Percentiles rank a stretch among this genome's conserved stretches.
phyloP scores from a whole-genome alignment of 1,140 invertebrate genomes.

The Reticulitermes speratus region DNA sequence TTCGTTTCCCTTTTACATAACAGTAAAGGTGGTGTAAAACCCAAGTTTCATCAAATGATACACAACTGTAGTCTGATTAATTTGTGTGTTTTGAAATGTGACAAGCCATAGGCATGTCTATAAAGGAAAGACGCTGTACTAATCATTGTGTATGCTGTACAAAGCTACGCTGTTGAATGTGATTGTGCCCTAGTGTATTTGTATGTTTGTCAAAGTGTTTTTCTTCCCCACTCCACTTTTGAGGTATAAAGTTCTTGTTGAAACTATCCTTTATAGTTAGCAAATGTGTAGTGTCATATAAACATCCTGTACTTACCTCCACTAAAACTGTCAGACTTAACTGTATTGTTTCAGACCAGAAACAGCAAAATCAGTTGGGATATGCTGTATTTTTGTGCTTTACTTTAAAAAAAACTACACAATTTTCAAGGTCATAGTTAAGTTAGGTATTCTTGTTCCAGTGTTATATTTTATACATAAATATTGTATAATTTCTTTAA shows the following conservation, averaged over 20 bases:
- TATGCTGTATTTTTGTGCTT: not conserved
- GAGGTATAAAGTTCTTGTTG: not conserved
- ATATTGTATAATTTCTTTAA: conserved; percentile 4
- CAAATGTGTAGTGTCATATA: not conserved
- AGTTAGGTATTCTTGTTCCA: not conserved
- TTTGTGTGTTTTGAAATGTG: too few relatives aligned
- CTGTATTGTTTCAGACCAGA: not conserved
- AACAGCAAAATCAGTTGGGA: not conserved
- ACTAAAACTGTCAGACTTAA: not conserved
- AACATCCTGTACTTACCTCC: not conserved
- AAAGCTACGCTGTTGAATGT: too few relatives aligned
- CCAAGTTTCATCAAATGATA: too few relatives aligned
- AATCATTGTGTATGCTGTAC: not conserved
- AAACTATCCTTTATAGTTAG: not conserved
- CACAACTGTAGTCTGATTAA: not conserved
- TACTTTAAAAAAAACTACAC: not conserved
- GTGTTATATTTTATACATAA: conserved; percentile 11
- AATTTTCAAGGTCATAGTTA: not conserved
- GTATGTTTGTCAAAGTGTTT: not conserved
- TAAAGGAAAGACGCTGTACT: not conserved
- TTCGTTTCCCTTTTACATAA: too few relatives aligned
- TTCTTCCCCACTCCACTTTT: conserved; percentile 1
- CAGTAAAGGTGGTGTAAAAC: too few relatives aligned
- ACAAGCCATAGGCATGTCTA: not conserved
- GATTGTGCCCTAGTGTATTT: too few relatives aligned